Conservation (phyloP, 2,888 invertebrate genomes). For the Drosophila niveifrons region DNA sequence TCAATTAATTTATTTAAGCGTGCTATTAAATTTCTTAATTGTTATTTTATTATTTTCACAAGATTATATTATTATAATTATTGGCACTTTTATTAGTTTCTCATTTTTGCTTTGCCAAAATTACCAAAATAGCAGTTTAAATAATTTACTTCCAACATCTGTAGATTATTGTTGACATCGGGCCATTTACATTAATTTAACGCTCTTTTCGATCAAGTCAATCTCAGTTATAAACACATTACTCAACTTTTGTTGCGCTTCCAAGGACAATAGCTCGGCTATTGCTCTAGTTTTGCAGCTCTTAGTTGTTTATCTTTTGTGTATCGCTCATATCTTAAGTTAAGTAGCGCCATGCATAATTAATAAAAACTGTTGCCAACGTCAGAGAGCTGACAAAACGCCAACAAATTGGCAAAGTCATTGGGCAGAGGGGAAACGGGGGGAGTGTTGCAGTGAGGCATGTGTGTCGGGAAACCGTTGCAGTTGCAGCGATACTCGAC, state of each 20-base stretch:
- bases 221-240: slow-evolving; percentile 2
- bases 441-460: background rate
- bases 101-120: no score
- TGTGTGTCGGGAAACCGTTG: background rate
- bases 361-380: slow-evolving; percentile 56
- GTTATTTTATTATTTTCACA: no score
- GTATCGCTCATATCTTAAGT: slow-evolving; percentile 8
- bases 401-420: slow-evolving; percentile 70
- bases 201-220: background rate
- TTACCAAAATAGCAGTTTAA: no score
- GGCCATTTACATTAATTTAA: slow-evolving; percentile 7
- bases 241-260: background rate
- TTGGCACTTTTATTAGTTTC: no score
- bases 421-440: background rate
- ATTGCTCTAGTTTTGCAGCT: slow-evolving; percentile 63
- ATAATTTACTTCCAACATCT: no score
- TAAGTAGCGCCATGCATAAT: slow-evolving; percentile 65
- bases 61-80: no score
- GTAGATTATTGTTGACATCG: background rate
- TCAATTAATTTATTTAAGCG: no score
- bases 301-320: slow-evolving; percentile 13
- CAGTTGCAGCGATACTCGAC: slow-evolving; percentile 15
- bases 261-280: slow-evolving; percentile 53
- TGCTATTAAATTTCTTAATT: no score
- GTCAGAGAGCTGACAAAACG: slow-evolving; percentile 65